phyloP scores from a whole-genome alignment of 2,888 invertebrate genomes.

The Drosophila sordidapex region DNA sequence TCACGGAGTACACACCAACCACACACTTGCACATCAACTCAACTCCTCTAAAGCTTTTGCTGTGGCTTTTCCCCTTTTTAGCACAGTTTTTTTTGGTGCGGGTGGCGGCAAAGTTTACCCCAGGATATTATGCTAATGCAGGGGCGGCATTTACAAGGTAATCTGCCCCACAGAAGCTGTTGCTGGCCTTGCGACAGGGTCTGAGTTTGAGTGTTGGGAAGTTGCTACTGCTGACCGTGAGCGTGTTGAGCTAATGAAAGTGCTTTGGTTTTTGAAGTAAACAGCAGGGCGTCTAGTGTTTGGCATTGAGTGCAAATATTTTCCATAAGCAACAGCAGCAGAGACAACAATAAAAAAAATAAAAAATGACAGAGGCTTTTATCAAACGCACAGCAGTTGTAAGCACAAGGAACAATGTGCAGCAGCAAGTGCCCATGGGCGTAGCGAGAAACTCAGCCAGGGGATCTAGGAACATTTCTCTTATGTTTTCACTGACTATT shows the following conservation, averaged over 20 bases:
- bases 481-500: not conserved
- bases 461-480: not conserved
- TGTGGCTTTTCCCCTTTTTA: constrained; percentile 59
- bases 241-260: constrained; percentile 75
- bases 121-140: constrained; percentile 43
- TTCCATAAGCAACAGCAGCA: constrained; percentile 35
- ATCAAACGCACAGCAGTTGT: constrained; percentile 64
- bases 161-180: constrained; percentile 31
- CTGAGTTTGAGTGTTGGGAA: not conserved
- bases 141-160: constrained; percentile 13
- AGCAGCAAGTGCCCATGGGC: constrained; percentile 5
- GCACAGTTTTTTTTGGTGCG: constrained; percentile 40
- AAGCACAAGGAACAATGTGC: constrained; percentile 8
- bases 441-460: not conserved
- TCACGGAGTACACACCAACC: not conserved
- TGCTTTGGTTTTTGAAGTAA: constrained; percentile 59
- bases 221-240: constrained; percentile 48
- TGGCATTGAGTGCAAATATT: constrained; percentile 48
- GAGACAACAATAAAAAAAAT: constrained; percentile 18
- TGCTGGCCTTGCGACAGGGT: constrained; percentile 60
- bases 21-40: constrained; percentile 34
- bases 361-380: constrained; percentile 65
- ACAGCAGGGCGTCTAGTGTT: constrained; percentile 32
- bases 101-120: constrained; percentile 47
- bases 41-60: constrained; percentile 42